These are phyloP conservation scores for Gnatocerus cornutus DNA, from an alignment of 2,888 invertebrate species.

Conservation along the genomic window DNA sequence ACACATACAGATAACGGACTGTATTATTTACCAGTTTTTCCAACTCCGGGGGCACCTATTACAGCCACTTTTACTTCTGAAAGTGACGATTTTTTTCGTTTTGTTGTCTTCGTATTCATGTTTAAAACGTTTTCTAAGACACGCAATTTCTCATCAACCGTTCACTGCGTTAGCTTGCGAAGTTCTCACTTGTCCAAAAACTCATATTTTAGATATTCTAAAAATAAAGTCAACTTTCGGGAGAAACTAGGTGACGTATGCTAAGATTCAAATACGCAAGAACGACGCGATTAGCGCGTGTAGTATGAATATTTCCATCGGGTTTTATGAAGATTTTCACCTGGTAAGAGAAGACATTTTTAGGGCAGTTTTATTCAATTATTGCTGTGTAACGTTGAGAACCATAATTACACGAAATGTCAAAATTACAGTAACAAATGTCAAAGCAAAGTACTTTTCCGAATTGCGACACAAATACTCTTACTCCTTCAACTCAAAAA, in stretches of 20 bases:
- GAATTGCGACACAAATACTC: neutral
- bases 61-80: slow-evolving; percentile 94
- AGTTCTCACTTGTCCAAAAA: slow-evolving; percentile 48
- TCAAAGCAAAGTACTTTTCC: slow-evolving; percentile 11
- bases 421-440: slow-evolving; percentile 32
- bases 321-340: too few species aligned
- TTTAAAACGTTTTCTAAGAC: slow-evolving; percentile 52
- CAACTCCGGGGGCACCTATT: slow-evolving; percentile 91
- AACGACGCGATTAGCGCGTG: slow-evolving; percentile 1
- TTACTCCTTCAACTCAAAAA: neutral
- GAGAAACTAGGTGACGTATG: slow-evolving; percentile 28
- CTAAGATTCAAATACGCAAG: slow-evolving; percentile 1
- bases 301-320: neutral
- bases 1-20: neutral
- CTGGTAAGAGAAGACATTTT: too few species aligned
- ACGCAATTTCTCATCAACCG: slow-evolving; percentile 34
- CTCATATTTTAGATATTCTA: slow-evolving; percentile 54
- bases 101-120: slow-evolving; percentile 87
- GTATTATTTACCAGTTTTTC: slow-evolving; percentile 85
- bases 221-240: slow-evolving; percentile 39
- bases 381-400: neutral
- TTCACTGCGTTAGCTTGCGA: slow-evolving; percentile 10
- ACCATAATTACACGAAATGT: slow-evolving; percentile 3
- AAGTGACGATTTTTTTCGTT: slow-evolving; percentile 91
- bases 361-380: too few species aligned